Base-by-base conservation (phyloP, 2,113 vertebrate species). In the Phylloscopus whistleri region DNA sequence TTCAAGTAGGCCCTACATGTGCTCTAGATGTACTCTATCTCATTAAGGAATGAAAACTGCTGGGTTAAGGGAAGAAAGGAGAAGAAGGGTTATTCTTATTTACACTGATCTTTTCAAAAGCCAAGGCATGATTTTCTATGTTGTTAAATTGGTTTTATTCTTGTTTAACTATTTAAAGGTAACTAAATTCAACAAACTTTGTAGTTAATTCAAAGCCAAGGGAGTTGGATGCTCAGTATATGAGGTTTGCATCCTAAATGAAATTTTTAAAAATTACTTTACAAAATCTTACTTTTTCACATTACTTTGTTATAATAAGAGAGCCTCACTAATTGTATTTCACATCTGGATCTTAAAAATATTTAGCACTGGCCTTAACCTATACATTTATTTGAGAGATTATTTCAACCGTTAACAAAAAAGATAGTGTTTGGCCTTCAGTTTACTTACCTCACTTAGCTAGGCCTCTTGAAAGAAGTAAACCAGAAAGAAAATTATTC, bases 21-120 rank as follows among this genome's bases (percentile, higher is more conserved):
- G 22, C 46, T 22, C 46, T 48, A 48, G 46, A 76, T 75, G 51
- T 79, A 87, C 43, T 84, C 35, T 48, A 12, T 56, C 91, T 97
- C 77, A 79, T 95, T 96, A 96, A 87, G 55, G 44, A 79, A 84
- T 63, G 41, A 91, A 93, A 96, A 96, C 22, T 91, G 11, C 63
- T 75, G 35, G 51, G n/a, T 62, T 94, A 86, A 89, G 53, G 59
- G 66, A 90, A 85, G 68, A 96, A 91, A 91, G 41, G 28, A 91
- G 51, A 85, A 82, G 27, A 83, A 70, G 22, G 48, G 72, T 78
- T 95, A 87, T 89, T 89, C 37, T 13, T 96, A 35, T 93, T 95
- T 96, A 80, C 59, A 77, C 2, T 41, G 59, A 85, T 85, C 53
- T 83, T 84, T 92, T 68, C 73, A 88, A 78, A 94, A 86, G 31